These are phyloP conservation scores for Trachymyrmex cornetzi DNA, from an alignment of 1,140 invertebrate genomes.

Conservation along the genomic window DNA sequence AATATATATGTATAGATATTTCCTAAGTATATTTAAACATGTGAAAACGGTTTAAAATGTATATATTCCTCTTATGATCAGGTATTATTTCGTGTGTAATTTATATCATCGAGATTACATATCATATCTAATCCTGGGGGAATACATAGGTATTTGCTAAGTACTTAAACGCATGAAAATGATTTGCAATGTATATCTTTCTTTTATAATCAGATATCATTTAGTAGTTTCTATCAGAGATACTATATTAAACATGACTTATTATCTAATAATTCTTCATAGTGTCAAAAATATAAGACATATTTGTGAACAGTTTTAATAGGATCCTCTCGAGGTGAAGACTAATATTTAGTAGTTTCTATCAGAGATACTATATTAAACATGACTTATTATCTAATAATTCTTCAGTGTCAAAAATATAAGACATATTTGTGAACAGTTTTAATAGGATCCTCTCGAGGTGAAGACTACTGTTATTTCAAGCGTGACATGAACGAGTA, in stretches of 20 bases:
- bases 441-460: constrained; percentile 51
- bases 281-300: no score
- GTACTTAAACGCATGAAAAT: not conserved
- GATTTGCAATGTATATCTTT: not conserved
- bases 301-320: no score
- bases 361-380: not conserved
- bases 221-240: not conserved
- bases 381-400: not conserved
- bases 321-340: no score
- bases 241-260: not conserved
- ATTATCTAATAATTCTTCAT: not conserved
- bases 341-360: constrained; percentile 1
- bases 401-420: not conserved
- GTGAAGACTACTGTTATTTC: constrained; percentile 50
- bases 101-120: no score
- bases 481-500: constrained; percentile 37
- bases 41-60: no score
- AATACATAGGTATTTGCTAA: not conserved
- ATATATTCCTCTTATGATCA: no score
- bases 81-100: no score
- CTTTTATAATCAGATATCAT: not conserved
- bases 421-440: constrained; percentile 47
- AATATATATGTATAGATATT: no score
- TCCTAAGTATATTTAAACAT: no score
- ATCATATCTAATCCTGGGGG: not conserved